Base-by-base conservation (phyloP, 2,113 vertebrate genomes). In the Petrocephalus microphthalmus region DNA sequence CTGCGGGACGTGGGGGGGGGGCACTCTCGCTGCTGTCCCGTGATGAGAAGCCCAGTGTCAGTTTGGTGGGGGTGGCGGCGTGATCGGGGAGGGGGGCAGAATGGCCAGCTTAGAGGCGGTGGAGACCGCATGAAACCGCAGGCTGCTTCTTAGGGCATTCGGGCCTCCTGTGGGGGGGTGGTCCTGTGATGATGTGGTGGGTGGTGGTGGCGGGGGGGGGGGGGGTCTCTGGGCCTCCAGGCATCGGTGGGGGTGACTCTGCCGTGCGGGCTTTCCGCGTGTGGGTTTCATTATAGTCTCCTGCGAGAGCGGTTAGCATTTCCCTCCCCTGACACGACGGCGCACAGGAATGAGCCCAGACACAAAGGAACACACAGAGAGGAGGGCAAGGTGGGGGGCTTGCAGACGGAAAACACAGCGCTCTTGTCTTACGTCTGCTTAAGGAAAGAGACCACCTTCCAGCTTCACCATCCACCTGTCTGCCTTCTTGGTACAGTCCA, bases 271-370 rank as follows among this genome's bases (percentile, higher is more conserved):
- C 60, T 92, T 87, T 91, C n/a, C 6, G 91, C 91, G 92, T 93
- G 93, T 92, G 92, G 89, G 92, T 91, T 92, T 92, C 90, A 93
- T 93, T 92, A 90, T 87, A 89, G 89, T 74, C 51, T 89, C 88
- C 89, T 91, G 83, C 89, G 90, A 89, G 89, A 92, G 91, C 88
- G 82, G 89, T 47, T 88, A 89, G 90, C 67, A 83, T 86, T 90
- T 91, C 88, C 22, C 78, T 92, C 89, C 64, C 83, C 42, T 88
- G 15, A 78, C 33, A 47, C 85, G 82, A 78, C 64, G n/a, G 86
- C 64, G 84, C 57, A 88, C 51, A 57, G 42, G 67, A 37, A 57
- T n/a, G 56, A 17, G 15, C 10, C 8, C 2, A 5, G 17, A 22
- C 37, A n/a, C 64, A 67, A 37, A 87, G 20, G 47, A 85, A 82